These are phyloP conservation scores for Tiliacea aurago DNA, from an alignment of 2,888 invertebrate genomes.

Conservation along the genomic window DNA sequence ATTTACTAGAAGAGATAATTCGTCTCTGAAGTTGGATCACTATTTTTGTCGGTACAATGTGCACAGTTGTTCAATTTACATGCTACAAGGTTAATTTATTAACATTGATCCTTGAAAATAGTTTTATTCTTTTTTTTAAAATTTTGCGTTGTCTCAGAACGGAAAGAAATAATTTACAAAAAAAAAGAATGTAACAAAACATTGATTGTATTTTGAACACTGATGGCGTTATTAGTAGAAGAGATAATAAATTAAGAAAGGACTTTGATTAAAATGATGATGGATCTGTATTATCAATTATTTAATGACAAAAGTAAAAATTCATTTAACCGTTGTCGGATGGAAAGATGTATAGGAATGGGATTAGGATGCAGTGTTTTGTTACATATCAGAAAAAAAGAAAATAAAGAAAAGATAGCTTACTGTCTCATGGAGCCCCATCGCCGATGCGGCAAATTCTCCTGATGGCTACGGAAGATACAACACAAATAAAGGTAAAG, in stretches of 20 bases:
- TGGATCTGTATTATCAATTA: not conserved
- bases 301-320: not conserved
- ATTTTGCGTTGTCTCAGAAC: constrained; percentile 9
- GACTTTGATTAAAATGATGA: not conserved
- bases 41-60: not conserved
- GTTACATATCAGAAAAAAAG: constrained; percentile 27
- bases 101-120: not conserved
- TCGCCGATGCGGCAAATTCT: constrained; percentile 89
- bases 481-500: constrained; percentile 79
- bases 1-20: constrained; percentile 4
- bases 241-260: not conserved
- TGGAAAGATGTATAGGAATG: not conserved
- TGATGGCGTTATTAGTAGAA: not conserved
- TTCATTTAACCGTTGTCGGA: not conserved
- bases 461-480: constrained; percentile 88
- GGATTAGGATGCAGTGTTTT: constrained; percentile 19
- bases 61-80: constrained; percentile 26
- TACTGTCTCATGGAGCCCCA: constrained; percentile 91
- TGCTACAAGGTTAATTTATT: constrained; percentile 1
- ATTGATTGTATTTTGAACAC: constrained; percentile 8
- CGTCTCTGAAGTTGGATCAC: not conserved
- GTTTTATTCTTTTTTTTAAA: not conserved
- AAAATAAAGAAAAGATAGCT: constrained; percentile 74
- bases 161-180: not conserved
- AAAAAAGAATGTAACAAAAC: constrained; percentile 41